Percentiles rank a stretch among this genome's conserved stretches.
These are phyloP conservation scores for Drosophila tripunctata DNA, from an alignment of 2,888 invertebrate species.

Conservation along the genomic window DNA sequence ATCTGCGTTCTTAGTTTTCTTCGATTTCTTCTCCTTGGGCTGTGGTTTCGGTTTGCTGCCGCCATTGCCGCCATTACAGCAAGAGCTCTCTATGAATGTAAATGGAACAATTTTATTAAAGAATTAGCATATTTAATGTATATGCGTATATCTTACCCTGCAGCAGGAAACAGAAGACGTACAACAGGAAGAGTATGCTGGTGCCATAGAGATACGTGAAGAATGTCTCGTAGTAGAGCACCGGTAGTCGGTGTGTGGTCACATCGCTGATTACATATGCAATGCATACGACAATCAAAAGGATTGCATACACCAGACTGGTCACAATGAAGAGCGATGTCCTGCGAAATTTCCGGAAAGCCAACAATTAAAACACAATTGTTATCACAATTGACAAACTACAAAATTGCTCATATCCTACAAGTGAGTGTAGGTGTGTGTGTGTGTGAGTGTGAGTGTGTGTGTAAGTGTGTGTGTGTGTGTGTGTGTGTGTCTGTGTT, in stretches of 20 bases:
- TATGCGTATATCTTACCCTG: constrained; percentile 86
- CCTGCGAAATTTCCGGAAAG: constrained; percentile 85
- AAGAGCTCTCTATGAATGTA: constrained; percentile 88
- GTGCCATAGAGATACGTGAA: constrained; percentile 97
- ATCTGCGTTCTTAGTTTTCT: constrained; percentile 89
- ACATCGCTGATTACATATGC: constrained; percentile 98
- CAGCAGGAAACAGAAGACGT: constrained; percentile 96
- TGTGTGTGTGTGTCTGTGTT: constrained; percentile 17
- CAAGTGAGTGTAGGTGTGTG: constrained; percentile 8
- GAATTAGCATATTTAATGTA: not conserved
- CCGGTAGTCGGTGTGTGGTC: constrained; percentile 95
- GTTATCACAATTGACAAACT: not conserved
- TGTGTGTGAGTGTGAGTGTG: not conserved
- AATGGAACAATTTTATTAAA: not conserved
- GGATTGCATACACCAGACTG: constrained; percentile 98
- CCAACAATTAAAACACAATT: not conserved
- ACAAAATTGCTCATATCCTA: constrained; percentile 15
- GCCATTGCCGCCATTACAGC: constrained; percentile 88
- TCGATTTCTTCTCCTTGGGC: constrained; percentile 89
- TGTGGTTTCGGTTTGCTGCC: constrained; percentile 87
- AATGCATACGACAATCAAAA: constrained; percentile 95
- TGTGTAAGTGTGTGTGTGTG: constrained; percentile 2
- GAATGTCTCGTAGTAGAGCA: constrained; percentile 97
- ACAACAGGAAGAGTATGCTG: constrained; percentile 96
- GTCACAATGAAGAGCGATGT: constrained; percentile 97